Base-by-base conservation (phyloP, 2,113 vertebrate species). In the Turnix velox region DNA sequence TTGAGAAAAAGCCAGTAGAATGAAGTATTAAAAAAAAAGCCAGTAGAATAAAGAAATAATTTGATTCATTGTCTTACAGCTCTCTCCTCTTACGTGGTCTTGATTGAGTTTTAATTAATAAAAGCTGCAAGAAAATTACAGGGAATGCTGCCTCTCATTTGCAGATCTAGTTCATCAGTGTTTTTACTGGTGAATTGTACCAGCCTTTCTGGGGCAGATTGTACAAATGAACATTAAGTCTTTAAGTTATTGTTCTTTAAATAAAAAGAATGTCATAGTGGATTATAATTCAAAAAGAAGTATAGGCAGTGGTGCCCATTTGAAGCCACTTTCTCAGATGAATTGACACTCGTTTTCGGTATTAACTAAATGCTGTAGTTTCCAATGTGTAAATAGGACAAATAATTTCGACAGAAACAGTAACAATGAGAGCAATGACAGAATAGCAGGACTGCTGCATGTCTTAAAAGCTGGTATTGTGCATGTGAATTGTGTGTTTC, bases 381-480 rank as follows among this genome's bases (percentile, higher is more conserved):
- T 37, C 42, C 7, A 2, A 54, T 76, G 58, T 48, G 20, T 83
- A 90, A 93, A 88, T 83, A 89, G 55, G 68, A 42, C 65, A 67
- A 71, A 85, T 89, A 76, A 83, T 95, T 83, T 93, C 71, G 93
- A 55, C 85, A 85, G 90, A 83, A 95, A 43, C 4, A 15, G 55
- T 90, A 62, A 85, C 75, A 95, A 76, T 87, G 71, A 69, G 75
- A 90, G 66, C 89, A 68, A 6, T 82, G 71, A 31, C 69, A 51
- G 75, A 85, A 90, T 82, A 89, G 66, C 65, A 51, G 37, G 82
- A 65, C 48, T 3, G 5, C 62, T 81, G 62, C 40, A 65, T 91
- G 69, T 72, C 71, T 93, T 67, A 82, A 94, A 82, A 87, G 87
- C 73, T 89, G 66, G 45, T 87, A 89, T 95, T 95, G 58, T 90